Evolutionary conservation across 2,888 invertebrate genomes (phyloP).

Genomic region (Synergus japonicus): DNA sequence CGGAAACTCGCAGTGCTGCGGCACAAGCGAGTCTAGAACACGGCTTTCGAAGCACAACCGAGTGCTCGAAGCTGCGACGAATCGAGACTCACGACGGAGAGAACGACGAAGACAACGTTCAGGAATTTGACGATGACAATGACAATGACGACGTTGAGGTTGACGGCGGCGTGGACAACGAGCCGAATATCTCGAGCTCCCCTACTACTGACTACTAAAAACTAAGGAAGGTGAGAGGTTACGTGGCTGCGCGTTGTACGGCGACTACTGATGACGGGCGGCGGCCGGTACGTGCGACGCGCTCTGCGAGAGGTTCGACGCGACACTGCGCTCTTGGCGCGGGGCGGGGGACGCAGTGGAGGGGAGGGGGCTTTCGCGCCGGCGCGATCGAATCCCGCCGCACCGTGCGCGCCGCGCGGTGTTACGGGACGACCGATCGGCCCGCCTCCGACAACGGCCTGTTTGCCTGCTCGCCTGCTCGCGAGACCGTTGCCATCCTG

Average conservation of each 20-base stretch:
- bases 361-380: constrained; percentile 56
- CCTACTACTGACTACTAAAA: constrained; percentile 76
- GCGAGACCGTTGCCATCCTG: constrained; percentile 49
- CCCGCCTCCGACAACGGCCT: constrained; percentile 59
- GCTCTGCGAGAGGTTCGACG: constrained; percentile 77
- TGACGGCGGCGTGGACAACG: constrained; percentile 26
- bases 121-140: constrained; percentile 20
- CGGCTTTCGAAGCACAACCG: constrained; percentile 32
- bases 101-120: constrained; percentile 37
- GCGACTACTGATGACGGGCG: constrained; percentile 76
- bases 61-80: constrained; percentile 6
- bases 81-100: constrained; percentile 37
- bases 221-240: constrained; percentile 76
- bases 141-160: background rate
- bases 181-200: constrained; percentile 49
- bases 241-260: constrained; percentile 75
- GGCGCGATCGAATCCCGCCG: constrained; percentile 78
- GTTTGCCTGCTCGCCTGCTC: constrained; percentile 67
- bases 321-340: constrained; percentile 75
- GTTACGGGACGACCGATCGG: constrained; percentile 81
- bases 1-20: constrained; percentile 51
- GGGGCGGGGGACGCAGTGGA: constrained; percentile 68
- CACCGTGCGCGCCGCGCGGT: constrained; percentile 76
- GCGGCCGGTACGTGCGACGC: constrained; percentile 77
- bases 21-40: constrained; percentile 47